phyloP scores from a whole-genome alignment of 2,113 vertebrate genomes.

The Galeopterus variegatus region DNA sequence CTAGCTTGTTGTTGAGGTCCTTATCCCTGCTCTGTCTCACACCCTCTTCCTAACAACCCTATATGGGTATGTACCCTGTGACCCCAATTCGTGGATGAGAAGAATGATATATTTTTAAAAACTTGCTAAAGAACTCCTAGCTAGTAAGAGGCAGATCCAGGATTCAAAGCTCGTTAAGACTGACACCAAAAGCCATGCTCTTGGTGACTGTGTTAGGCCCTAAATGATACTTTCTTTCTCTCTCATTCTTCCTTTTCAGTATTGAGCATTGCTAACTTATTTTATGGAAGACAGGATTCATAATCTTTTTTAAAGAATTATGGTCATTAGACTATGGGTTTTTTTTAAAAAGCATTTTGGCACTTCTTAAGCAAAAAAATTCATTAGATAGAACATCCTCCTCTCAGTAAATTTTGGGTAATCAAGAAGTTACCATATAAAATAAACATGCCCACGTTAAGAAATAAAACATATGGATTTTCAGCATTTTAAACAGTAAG shows the following conservation, averaged over 20 bases:
- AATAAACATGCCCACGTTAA: background rate
- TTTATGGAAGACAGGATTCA: background rate
- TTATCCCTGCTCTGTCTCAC: background rate
- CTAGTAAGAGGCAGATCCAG: background rate
- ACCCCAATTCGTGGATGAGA: background rate
- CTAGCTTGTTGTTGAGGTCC: background rate
- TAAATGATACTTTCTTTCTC: background rate
- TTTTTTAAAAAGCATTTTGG: background rate
- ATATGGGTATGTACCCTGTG: background rate
- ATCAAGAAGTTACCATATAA: background rate
- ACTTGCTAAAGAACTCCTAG: background rate
- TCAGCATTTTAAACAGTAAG: background rate
- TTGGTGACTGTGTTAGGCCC: background rate
- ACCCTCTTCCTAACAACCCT: background rate
- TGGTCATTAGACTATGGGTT: background rate
- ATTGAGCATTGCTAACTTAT: background rate
- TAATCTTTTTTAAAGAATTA: background rate
- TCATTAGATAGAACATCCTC: background rate
- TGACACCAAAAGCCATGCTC: background rate
- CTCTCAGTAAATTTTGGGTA: constrained; percentile 1
- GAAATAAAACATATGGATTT: background rate
- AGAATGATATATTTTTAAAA: background rate
- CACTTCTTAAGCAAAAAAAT: background rate
- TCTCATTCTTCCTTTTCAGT: background rate
- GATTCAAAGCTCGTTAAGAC: background rate